Percentiles rank a stretch among this genome's conserved stretches.
phyloP scores from a whole-genome alignment of 2,888 invertebrate species.

The Pseudoips prasinana region DNA sequence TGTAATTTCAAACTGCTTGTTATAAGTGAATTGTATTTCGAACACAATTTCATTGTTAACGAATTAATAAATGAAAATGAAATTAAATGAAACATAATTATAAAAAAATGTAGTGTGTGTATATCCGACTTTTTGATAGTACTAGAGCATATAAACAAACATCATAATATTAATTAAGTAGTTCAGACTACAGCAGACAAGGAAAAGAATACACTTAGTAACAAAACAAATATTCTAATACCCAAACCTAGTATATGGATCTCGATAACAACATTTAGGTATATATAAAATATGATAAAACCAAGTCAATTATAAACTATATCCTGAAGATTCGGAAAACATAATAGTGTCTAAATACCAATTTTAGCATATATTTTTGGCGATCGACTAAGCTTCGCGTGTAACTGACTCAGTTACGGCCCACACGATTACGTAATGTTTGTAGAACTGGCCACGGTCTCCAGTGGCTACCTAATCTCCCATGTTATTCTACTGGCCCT shows the following conservation, averaged over 20 bases:
- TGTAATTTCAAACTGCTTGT: too few relatives aligned
- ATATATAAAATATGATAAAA: constrained; percentile 15
- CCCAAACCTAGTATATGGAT: constrained; percentile 32
- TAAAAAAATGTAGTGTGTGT: too few relatives aligned
- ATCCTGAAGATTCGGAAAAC: constrained; percentile 41
- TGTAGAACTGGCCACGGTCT: constrained; percentile 9
- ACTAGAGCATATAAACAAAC: too few relatives aligned
- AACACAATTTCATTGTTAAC: too few relatives aligned
- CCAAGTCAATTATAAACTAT: constrained; percentile 31
- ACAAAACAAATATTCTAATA: constrained; percentile 26
- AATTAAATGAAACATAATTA: too few relatives aligned
- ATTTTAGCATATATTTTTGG: constrained; percentile 62
- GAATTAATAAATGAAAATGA: too few relatives aligned
- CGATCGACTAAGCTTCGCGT: constrained; percentile 31
- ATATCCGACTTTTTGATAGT: too few relatives aligned
- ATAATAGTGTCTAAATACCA: constrained; percentile 53
- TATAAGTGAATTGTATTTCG: too few relatives aligned
- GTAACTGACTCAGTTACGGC: constrained; percentile 51
- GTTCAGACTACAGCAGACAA: too few relatives aligned
- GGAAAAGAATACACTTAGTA: constrained; percentile 16
- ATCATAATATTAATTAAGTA: too few relatives aligned
- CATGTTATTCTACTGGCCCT: too few relatives aligned
- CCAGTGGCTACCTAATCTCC: too few relatives aligned
- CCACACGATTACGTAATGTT: constrained; percentile 43
- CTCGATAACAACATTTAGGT: constrained; percentile 18